A percentile compares a stretch with the other conserved stretches of the same genome.
These are phyloP conservation scores for Grallaria varia DNA, from an alignment of 2,113 vertebrate genomes.

Conservation along the genomic window DNA sequence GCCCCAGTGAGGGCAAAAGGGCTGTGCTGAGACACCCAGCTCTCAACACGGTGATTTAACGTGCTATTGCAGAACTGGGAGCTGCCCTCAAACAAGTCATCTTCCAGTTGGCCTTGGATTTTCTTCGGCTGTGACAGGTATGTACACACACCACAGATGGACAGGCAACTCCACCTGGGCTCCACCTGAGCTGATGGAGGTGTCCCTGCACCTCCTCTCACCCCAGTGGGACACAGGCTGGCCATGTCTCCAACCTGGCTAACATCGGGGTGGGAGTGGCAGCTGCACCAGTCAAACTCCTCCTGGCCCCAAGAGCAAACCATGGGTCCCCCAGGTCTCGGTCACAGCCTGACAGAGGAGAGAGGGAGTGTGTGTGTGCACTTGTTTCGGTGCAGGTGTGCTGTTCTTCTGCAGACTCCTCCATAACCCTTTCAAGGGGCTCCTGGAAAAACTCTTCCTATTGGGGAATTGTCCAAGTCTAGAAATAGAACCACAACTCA, in stretches of 20 bases:
- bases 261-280: fast-evolving
- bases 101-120: too few species aligned
- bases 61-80: too few species aligned
- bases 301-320: not conserved
- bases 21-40: fast-evolving
- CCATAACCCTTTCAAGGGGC: not conserved
- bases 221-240: not conserved
- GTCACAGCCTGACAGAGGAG: not conserved
- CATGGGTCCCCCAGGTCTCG: not conserved
- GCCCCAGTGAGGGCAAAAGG: not conserved
- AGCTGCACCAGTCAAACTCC: not conserved
- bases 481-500: not conserved
- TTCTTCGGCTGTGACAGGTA: too few species aligned
- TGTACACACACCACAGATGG: fast-evolving
- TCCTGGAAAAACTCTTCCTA: not conserved
- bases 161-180: too few species aligned
- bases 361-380: fast-evolving
- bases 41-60: fast-evolving
- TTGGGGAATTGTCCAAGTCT: not conserved
- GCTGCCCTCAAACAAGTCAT: too few species aligned
- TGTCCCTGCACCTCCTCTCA: too few species aligned
- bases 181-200: not conserved
- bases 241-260: fast-evolving
- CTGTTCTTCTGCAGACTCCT: not conserved
- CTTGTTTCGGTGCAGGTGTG: not conserved